These are phyloP conservation scores for Crambe crambe DNA, from an alignment of 37 sponge, comb jelly and placozoan genomes.

Conservation along the genomic window DNA sequence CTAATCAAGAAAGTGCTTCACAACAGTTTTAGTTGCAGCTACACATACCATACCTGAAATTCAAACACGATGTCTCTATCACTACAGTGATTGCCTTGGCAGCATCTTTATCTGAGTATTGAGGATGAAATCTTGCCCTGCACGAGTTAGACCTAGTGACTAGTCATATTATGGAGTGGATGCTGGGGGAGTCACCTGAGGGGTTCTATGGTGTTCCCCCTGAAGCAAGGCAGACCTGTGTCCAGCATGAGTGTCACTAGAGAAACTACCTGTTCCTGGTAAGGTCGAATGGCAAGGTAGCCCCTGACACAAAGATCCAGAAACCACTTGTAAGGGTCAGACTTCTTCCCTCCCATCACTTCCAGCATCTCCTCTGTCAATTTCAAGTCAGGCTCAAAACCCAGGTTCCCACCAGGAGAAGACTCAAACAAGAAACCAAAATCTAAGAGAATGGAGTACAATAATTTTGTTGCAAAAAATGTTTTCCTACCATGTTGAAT, in stretches of 20 bases:
- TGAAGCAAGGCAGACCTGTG: conserved; percentile 95
- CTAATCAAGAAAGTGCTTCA: conserved; percentile 13
- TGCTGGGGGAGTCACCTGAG: conserved; percentile 61
- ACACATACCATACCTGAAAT: conserved; percentile 74
- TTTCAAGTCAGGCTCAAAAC: conserved; percentile 97
- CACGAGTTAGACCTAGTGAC: background rate
- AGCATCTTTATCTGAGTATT: conserved; percentile 69
- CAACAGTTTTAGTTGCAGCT: no score
- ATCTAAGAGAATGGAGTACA: no score
- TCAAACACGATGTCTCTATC: conserved; percentile 69
- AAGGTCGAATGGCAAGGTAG: conserved; percentile 90
- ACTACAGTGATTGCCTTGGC: conserved; percentile 68
- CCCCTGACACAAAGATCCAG: conserved; percentile 85
- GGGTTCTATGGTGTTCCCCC: conserved; percentile 87
- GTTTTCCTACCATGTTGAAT: no score
- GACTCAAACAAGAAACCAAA: conserved; percentile 99
- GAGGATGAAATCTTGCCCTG: conserved; percentile 77
- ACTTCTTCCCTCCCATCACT: conserved; percentile 92
- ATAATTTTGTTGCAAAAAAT: no score
- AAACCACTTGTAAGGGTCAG: conserved; percentile 82
- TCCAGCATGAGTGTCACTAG: conserved; percentile 96
- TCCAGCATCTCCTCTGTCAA: conserved; percentile 96
- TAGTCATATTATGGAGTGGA: background rate
- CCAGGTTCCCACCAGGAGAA: conserved; percentile 98
- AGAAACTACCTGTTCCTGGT: conserved; percentile 86